These are phyloP conservation scores for Phylloscopus whistleri DNA, from an alignment of 2,113 vertebrate genomes.

Conservation along the genomic window DNA sequence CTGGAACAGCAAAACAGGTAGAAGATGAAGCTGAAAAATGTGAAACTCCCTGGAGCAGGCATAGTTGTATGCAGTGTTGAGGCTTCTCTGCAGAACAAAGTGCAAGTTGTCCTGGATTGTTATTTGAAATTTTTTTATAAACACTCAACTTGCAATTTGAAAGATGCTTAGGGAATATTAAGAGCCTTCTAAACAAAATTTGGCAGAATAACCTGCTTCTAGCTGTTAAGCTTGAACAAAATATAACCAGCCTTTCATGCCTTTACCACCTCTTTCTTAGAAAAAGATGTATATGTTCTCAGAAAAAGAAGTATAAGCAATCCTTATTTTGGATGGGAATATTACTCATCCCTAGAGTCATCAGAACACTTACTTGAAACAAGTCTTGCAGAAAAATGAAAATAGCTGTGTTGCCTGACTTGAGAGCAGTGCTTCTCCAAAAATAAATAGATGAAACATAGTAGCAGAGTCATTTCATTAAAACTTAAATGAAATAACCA, in stretches of 20 bases:
- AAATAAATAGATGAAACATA: constrained; percentile 1
- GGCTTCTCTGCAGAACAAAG: background rate
- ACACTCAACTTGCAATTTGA: background rate
- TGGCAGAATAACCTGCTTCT: background rate
- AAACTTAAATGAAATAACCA: constrained; percentile 15
- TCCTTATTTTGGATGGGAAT: background rate
- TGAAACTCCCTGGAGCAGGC: background rate
- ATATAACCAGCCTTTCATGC: background rate
- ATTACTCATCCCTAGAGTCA: constrained; percentile 6
- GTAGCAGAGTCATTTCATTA: constrained; percentile 1
- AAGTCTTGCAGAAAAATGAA: constrained; percentile 33
- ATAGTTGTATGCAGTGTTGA: background rate
- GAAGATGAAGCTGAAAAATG: background rate
- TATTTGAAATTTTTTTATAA: background rate
- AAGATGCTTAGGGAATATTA: background rate
- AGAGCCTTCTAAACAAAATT: background rate
- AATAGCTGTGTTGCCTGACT: background rate
- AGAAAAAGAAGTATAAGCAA: background rate
- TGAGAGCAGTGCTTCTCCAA: background rate
- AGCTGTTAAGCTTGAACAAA: background rate
- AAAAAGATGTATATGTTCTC: background rate
- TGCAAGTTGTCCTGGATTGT: background rate
- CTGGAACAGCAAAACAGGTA: background rate
- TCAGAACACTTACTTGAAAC: background rate
- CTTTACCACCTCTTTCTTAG: background rate